Percentiles rank a stretch among this genome's conserved stretches.
These are phyloP conservation scores for Chelmon rostratus DNA, from an alignment of 2,797 vertebrate species.

Conservation along the genomic window DNA sequence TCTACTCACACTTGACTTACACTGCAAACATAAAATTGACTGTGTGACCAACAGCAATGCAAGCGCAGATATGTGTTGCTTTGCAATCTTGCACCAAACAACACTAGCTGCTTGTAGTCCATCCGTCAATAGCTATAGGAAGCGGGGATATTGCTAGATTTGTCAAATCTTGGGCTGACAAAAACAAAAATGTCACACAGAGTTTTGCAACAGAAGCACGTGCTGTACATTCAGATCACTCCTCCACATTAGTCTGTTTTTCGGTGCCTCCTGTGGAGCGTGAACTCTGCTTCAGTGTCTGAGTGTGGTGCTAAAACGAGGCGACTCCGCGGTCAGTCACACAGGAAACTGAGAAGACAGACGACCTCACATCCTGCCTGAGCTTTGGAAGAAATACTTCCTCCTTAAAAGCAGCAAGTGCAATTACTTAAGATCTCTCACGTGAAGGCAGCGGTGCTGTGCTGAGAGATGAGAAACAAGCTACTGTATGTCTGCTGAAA, in stretches of 20 bases:
- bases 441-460: conserved; percentile 41
- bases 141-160: neutral
- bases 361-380: conserved; percentile 83
- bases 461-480: conserved; percentile 47
- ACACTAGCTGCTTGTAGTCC: conserved; percentile 6
- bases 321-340: conserved; percentile 75
- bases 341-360: conserved; percentile 82
- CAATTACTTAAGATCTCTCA: conserved; percentile 49
- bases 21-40: conserved; percentile 28
- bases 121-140: conserved; percentile 12
- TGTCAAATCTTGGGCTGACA: conserved; percentile 5
- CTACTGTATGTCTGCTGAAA: conserved; percentile 31
- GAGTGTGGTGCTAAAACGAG: conserved; percentile 51
- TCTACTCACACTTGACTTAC: conserved; percentile 20
- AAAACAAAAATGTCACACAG: conserved; percentile 5
- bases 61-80: conserved; percentile 19
- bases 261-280: conserved; percentile 27
- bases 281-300: conserved; percentile 55
- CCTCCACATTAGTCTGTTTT: conserved; percentile 38
- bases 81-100: conserved; percentile 16
- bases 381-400: conserved; percentile 78
- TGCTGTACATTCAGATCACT: conserved; percentile 53
- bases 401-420: conserved; percentile 61
- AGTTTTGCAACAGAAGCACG: conserved; percentile 23
- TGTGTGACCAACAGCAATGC: conserved; percentile 14